Evolutionary conservation across 2,888 invertebrate genomes (phyloP), one percentile per base, ranked within the genome.

Genomic region (Philereme vetulata): DNA sequence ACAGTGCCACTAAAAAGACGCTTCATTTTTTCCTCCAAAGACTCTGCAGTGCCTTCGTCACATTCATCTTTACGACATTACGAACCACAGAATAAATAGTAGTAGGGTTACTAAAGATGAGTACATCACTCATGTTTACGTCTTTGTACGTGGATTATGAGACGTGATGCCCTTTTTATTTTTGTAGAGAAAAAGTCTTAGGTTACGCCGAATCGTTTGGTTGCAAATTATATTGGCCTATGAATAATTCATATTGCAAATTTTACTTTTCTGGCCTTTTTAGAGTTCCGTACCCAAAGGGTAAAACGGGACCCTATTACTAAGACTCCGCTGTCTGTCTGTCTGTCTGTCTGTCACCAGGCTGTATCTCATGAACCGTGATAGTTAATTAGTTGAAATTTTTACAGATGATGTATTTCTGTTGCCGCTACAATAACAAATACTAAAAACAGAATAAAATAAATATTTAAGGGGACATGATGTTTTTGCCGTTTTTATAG

Each of bases 71-170:
- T 89, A 89, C 82, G 90, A 86, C 73, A 80, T 80, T 80, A 81
- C 75, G 50, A 38, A 53, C 52, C 49, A 50, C 52, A 58, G 62
- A 62, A 58, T 58, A 62, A n/a, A 54, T 48, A 57, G 34, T 47
- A 62, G 54, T 44, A 48, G 51, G 54, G 84, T 86, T 85, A 88
- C 84, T 82, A 83, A 80, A 82, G 81, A 83, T 83, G 81, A 88
- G 82, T 84, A 78, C 83, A 77, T 85, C 84, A 86, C 82, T 88
- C 86, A 84, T 84, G 84, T 86, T 85, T 84, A 81, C 82, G 82
- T 81, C 87, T 84, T 88, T 88, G 86, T 88, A 81, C 86, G 82
- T 76, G 88, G 86, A 88, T 90, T 88, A 90, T 89, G 90, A 83
- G 81, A 85, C 86, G 88, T 82, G 83, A 87, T 83, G 78, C 75